Conservation (phyloP, 1,140 invertebrate genomes). For the Druon quercuslanigerum region DNA sequence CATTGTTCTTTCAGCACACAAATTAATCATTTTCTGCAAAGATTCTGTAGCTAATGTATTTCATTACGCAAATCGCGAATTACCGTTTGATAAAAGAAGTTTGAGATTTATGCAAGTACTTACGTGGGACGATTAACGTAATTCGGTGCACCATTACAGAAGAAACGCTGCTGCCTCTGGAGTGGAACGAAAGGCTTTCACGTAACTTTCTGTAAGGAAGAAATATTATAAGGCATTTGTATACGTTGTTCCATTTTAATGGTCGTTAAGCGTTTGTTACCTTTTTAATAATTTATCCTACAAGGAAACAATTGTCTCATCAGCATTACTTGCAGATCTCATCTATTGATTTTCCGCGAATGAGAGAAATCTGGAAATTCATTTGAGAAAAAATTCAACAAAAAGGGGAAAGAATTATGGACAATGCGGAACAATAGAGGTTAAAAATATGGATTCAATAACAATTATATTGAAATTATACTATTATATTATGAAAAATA, state of each 20-base stretch:
- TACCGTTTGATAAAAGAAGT: constrained; percentile 19
- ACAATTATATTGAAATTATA: too few relatives aligned
- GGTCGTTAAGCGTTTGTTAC: not conserved
- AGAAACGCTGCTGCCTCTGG: constrained; percentile 24
- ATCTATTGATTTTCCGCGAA: not conserved
- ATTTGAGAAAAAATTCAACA: too few relatives aligned
- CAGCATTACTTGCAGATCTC: not conserved
- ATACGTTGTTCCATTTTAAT: constrained; percentile 13
- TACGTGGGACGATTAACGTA: constrained; percentile 23
- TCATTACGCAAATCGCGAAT: constrained; percentile 16
- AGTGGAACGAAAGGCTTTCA: constrained; percentile 27
- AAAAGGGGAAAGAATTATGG: too few relatives aligned
- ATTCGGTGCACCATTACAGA: constrained; percentile 19
- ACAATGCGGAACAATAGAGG: too few relatives aligned
- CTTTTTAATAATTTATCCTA: constrained; percentile 10
- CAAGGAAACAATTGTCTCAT: constrained; percentile 26
- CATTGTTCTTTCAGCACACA: too few relatives aligned
- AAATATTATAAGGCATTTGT: constrained; percentile 14
- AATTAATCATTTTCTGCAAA: not conserved
- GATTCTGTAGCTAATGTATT: not conserved
- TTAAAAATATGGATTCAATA: too few relatives aligned
- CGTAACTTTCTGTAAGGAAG: constrained; percentile 27
- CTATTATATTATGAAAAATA: too few relatives aligned
- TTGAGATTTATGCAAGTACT: constrained; percentile 27
- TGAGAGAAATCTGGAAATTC: not conserved